Percentiles rank a stretch among this genome's conserved stretches.
These are phyloP conservation scores for Drosophila sp. DNA, from an alignment of 1,140 invertebrate species.

Conservation along the genomic window DNA sequence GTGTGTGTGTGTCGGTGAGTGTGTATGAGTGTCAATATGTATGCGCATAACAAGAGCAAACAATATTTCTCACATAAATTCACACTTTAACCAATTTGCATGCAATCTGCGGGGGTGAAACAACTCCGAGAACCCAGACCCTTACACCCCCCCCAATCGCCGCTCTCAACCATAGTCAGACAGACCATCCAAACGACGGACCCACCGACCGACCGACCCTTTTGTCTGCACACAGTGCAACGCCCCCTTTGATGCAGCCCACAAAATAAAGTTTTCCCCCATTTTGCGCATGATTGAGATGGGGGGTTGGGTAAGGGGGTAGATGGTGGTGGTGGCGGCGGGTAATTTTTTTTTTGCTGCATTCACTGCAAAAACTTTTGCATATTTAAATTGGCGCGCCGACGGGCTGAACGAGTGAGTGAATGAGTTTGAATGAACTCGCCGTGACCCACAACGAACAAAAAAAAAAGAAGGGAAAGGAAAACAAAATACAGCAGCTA, in stretches of 20 bases:
- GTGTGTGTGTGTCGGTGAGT: background rate
- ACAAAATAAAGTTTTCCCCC: conserved; percentile 33
- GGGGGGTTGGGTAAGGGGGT: background rate
- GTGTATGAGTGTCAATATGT: conserved; percentile 27
- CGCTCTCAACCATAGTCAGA: background rate
- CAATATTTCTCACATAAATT: conserved; percentile 83
- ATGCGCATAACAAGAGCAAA: conserved; percentile 78
- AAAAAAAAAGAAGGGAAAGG: conserved; percentile 18
- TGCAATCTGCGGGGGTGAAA: conserved; percentile 79
- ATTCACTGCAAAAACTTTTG: conserved; percentile 72
- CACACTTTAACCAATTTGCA: conserved; percentile 83
- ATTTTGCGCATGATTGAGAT: conserved; percentile 42
- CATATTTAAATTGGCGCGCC: conserved; percentile 70
- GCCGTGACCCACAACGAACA: conserved; percentile 44
- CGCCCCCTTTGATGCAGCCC: conserved; percentile 45
- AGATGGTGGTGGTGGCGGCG: conserved; percentile 9
- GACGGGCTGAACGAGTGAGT: conserved; percentile 66
- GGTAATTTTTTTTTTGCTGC: conserved; percentile 53
- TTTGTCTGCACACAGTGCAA: conserved; percentile 51
- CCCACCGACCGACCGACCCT: conserved; percentile 4
- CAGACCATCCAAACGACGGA: background rate
- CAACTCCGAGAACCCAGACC: conserved; percentile 32
- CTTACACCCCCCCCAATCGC: background rate
- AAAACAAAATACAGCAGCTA: conserved; percentile 22
- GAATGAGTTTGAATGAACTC: conserved; percentile 82